Evolutionary conservation across 2,113 vertebrate species (phyloP), one percentile per base, ranked within the genome.

Genomic region (Neodontobutis hainanensis): DNA sequence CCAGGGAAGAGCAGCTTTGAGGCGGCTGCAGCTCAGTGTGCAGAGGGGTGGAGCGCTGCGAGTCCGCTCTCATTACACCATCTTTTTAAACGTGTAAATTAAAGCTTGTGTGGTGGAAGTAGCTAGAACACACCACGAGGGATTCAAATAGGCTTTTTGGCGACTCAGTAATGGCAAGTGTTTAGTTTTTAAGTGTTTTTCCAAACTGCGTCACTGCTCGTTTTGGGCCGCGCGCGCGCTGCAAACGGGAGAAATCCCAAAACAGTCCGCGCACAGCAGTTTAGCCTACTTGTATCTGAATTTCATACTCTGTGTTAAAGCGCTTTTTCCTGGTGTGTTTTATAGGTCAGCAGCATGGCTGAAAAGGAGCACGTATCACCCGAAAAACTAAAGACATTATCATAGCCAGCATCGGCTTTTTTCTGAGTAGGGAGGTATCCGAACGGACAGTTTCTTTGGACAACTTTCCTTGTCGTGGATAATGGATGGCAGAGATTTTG

Each of bases 401-500:
- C 86, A 89, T 90, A 90, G 81, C 82, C 81, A 68, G 65, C 73
- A 69, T 27, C 86, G 86, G 85, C 80, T 90, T 73, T 68, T 76
- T 85, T 89, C 70, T 84, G 90, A 90, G 82, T 79, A 82, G 38
- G 58, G 70, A 68, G 51, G 64, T 44, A 77, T 84, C 85, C 87
- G 78, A 87, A 65, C 73, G 85, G 87, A 89, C 87, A 45, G 76
- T 89, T 90, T 90, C 68, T 84, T 85, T 81, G 64, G 76, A 71
- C 73, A 90, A 91, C 89, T 92, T 91, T 82, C 75, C 75, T 68
- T 59, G 53, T 70, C 74, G 90, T 90, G 92, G 93, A 96, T 92
- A 94, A 98, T 98, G 96, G 96, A 98, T 97, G 96, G 95, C 93
- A 93, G 96, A 94, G 96, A 98, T 92, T 97, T 97, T 84, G 95